These are phyloP conservation scores for Hippocampus kuda DNA, from an alignment of 2,797 vertebrate genomes.

Conservation along the genomic window DNA sequence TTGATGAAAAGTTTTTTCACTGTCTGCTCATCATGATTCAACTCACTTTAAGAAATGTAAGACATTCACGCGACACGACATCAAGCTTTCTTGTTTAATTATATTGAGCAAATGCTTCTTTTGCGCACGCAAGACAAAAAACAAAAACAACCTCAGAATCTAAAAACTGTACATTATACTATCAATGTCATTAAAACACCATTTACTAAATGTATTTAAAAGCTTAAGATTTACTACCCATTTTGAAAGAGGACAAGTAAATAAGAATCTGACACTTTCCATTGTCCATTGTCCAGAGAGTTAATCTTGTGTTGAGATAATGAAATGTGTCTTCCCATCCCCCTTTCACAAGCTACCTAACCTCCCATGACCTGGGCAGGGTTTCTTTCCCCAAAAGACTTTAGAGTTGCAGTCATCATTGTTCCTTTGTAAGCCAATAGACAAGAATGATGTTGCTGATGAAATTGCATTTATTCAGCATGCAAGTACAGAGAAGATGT, in stretches of 20 bases:
- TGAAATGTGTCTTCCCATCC: constrained; percentile 50
- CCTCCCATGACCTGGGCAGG: constrained; percentile 48
- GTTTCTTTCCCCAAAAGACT: constrained; percentile 32
- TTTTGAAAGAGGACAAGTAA: constrained; percentile 1
- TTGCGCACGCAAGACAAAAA: neutral
- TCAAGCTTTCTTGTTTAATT: neutral
- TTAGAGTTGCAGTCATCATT: constrained; percentile 32
- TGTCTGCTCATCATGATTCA: neutral
- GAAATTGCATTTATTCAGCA: constrained; percentile 21
- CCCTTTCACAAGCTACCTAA: constrained; percentile 40
- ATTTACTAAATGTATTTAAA: neutral
- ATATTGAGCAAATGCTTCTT: neutral
- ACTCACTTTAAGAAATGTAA: neutral
- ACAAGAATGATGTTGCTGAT: constrained; percentile 52
- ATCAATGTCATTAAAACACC: neutral
- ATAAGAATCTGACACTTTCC: constrained; percentile 19
- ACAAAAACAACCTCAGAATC: neutral
- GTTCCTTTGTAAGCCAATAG: constrained; percentile 45
- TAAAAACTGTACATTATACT: neutral
- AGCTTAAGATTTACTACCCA: neutral
- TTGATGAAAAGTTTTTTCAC: neutral
- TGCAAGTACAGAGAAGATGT: constrained; percentile 23
- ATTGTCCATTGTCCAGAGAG: constrained; percentile 38
- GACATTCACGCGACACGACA: neutral
- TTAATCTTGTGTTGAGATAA: constrained; percentile 64